These are phyloP conservation scores for Tachina fera DNA, from an alignment of 2,888 invertebrate genomes.

Conservation along the genomic window DNA sequence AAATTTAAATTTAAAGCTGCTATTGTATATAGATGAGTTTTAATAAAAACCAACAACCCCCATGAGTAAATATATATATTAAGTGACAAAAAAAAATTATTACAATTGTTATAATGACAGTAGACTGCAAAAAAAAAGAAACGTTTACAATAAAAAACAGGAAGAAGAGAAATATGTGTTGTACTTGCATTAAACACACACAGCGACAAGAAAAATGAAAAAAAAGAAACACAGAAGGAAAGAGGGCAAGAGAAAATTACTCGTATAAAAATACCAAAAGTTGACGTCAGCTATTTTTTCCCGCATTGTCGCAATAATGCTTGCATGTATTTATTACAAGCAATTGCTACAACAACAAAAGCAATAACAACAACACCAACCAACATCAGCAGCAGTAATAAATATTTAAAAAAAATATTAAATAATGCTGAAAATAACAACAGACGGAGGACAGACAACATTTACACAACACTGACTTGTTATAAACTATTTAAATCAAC, in stretches of 20 bases:
- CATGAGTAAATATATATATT: no score
- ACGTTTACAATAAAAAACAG: constrained; percentile 8
- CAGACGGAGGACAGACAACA: constrained; percentile 67
- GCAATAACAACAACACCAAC: constrained; percentile 4
- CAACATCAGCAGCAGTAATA: constrained; percentile 24
- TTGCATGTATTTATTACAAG: constrained; percentile 25
- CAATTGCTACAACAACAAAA: constrained; percentile 14
- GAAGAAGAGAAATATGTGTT: not conserved
- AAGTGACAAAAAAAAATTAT: no score
- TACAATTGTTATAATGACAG: no score
- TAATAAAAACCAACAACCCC: no score
- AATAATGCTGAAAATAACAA: constrained; percentile 60
- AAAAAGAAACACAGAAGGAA: not conserved
- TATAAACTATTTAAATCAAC: constrained; percentile 53
- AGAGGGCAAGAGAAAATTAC: not conserved
- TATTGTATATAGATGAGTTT: no score
- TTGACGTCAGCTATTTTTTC: constrained; percentile 61
- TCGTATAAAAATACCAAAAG: constrained; percentile 58
- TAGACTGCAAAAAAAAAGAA: not conserved
- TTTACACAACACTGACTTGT: constrained; percentile 48
- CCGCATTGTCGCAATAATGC: constrained; percentile 16
- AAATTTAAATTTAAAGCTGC: no score
- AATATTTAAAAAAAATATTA: constrained; percentile 13
- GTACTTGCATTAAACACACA: constrained; percentile 4
- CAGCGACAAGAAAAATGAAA: constrained; percentile 13